These are phyloP conservation scores for Dendrocopos noguchii DNA, from an alignment of 2,113 vertebrate genomes.

Conservation along the genomic window DNA sequence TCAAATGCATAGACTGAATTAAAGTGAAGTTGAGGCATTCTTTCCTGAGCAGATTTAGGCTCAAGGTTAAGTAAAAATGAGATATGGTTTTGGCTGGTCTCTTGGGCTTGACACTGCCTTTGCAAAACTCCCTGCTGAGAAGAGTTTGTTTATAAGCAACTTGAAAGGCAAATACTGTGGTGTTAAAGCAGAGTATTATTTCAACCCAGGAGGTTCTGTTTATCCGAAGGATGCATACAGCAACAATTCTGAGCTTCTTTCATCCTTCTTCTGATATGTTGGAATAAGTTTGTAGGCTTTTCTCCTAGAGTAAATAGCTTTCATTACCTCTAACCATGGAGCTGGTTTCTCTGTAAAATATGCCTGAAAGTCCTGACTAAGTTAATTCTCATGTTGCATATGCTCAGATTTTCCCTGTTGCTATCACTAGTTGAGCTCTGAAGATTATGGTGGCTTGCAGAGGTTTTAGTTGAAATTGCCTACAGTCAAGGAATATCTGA, in stretches of 20 bases:
- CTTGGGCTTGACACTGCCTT: neutral
- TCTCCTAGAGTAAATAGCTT: neutral
- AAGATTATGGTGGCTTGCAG: neutral
- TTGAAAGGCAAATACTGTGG: neutral
- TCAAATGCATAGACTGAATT: neutral
- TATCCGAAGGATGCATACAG: neutral
- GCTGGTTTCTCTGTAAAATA: neutral
- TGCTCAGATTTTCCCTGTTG: neutral
- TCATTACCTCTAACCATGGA: neutral
- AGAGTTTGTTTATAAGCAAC: neutral
- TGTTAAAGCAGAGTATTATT: neutral
- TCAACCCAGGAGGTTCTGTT: neutral
- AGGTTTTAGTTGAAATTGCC: neutral
- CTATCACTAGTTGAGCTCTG: neutral
- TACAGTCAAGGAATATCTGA: neutral
- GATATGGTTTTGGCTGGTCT: neutral
- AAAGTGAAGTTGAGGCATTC: neutral
- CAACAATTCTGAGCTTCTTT: neutral
- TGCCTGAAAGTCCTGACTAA: neutral
- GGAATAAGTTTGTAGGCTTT: neutral
- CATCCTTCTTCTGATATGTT: rapidly evolving
- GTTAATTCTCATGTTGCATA: neutral
- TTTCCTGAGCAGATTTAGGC: neutral
- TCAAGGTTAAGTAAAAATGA: neutral
- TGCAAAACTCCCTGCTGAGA: neutral